Percentiles rank a stretch among this genome's conserved stretches.
These are phyloP conservation scores for Caenorhabditis tropicalis DNA, from an alignment of 1,140 invertebrate species.

Conservation along the genomic window DNA sequence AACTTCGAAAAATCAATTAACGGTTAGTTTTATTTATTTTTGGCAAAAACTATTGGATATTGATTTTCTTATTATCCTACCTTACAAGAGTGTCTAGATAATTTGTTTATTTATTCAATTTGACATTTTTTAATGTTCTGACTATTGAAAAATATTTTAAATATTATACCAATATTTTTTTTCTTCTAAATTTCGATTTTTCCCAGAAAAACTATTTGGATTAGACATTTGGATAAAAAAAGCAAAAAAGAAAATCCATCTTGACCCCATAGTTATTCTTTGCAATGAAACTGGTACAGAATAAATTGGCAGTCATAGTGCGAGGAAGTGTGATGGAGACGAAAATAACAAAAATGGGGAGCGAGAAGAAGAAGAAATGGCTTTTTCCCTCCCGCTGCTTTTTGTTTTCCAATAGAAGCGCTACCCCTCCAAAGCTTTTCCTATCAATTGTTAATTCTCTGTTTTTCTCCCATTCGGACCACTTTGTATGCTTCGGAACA, in stretches of 20 bases:
- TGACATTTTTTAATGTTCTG: too few species aligned
- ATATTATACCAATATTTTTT: too few species aligned
- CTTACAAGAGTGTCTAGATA: not conserved
- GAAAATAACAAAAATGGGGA: not conserved
- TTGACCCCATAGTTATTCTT: constrained; percentile 24
- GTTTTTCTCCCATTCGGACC: not conserved
- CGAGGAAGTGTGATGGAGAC: not conserved
- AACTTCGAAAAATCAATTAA: not conserved
- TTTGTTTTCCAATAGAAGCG: constrained; percentile 34
- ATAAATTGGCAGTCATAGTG: constrained; percentile 33
- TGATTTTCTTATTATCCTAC: not conserved
- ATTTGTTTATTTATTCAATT: too few species aligned
- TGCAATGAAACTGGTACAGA: constrained; percentile 40
- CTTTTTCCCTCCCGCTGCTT: constrained; percentile 25
- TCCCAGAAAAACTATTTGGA: not conserved
- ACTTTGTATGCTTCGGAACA: not conserved
- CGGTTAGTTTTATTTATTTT: constrained; percentile 21
- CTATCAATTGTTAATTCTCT: not conserved
- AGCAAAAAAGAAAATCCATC: not conserved
- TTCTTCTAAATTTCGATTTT: too few species aligned
- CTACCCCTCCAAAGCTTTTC: not conserved
- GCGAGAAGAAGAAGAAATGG: not conserved
- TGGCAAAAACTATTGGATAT: too few species aligned
- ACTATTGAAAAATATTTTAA: too few species aligned
- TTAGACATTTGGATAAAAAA: not conserved